These are phyloP conservation scores for Muraenolepis orangiensis DNA, from an alignment of 2,797 vertebrate species.

Conservation along the genomic window DNA sequence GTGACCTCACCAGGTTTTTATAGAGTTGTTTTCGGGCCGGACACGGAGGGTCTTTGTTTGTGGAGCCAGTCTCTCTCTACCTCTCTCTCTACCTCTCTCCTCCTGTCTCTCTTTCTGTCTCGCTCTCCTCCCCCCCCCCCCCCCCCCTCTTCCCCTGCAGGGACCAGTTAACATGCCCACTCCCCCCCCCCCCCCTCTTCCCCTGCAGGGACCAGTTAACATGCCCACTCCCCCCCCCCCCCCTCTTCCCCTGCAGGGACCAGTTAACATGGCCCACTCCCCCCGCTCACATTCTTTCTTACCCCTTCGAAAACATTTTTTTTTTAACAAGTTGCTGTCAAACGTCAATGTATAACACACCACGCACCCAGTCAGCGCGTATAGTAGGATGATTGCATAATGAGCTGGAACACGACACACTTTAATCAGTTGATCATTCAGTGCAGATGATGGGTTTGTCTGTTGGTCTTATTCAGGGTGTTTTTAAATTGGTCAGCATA, in stretches of 20 bases:
- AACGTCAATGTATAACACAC: no score
- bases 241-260: no score
- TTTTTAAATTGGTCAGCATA: not conserved
- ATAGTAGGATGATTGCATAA: not conserved
- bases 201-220: no score
- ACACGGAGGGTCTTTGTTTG: not conserved
- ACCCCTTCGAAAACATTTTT: not conserved
- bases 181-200: no score
- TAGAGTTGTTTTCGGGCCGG: not conserved
- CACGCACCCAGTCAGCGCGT: not conserved
- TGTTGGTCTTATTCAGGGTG: not conserved
- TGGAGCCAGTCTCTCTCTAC: not conserved
- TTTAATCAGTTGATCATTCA: not conserved
- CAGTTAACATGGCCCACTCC: no score
- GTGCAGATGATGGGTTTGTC: not conserved
- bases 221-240: no score
- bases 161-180: no score
- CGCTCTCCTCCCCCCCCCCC: no score
- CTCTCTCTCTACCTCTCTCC: no score
- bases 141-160: no score
- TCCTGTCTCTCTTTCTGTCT: not conserved
- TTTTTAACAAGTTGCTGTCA: not conserved
- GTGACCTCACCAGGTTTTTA: not conserved
- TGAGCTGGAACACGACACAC: not conserved
- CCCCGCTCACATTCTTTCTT: not conserved